Evolutionary conservation across 2,797 vertebrate genomes (phyloP).

Genomic region (Bradypodion pumilum): DNA sequence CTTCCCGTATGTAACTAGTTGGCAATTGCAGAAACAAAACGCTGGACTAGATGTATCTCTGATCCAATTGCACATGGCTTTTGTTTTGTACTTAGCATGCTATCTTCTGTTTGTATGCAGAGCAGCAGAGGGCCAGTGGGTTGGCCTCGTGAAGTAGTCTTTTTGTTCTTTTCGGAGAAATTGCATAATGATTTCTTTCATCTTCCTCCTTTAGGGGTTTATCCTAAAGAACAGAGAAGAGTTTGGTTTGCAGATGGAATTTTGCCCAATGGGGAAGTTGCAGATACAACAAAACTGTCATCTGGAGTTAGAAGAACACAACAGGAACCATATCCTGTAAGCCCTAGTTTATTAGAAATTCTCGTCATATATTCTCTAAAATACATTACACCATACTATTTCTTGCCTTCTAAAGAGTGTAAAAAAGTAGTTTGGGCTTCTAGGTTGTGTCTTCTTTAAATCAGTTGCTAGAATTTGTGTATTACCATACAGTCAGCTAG

Average conservation of each 20-base stretch:
- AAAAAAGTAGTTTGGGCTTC: neutral
- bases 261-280: conserved; percentile 92
- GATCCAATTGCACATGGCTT: no score
- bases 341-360: conserved; percentile 58
- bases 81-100: no score
- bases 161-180: neutral
- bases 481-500: neutral
- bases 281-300: conserved; percentile 87
- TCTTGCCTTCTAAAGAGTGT: neutral
- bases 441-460: neutral
- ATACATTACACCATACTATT: neutral
- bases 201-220: conserved; percentile 65
- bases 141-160: neutral
- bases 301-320: conserved; percentile 78
- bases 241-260: conserved; percentile 97
- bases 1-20: no score
- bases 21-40: no score
- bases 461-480: neutral
- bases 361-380: conserved; percentile 49
- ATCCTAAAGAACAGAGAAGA: conserved; percentile 87
- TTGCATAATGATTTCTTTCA: conserved; percentile 30
- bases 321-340: conserved; percentile 77
- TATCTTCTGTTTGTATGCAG: neutral
- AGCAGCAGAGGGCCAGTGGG: neutral
- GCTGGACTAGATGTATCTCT: no score